Percentiles rank a stretch among this genome's conserved stretches.
Conservation (phyloP, 2,797 vertebrate genomes). For the Micrastur ruficollis region DNA sequence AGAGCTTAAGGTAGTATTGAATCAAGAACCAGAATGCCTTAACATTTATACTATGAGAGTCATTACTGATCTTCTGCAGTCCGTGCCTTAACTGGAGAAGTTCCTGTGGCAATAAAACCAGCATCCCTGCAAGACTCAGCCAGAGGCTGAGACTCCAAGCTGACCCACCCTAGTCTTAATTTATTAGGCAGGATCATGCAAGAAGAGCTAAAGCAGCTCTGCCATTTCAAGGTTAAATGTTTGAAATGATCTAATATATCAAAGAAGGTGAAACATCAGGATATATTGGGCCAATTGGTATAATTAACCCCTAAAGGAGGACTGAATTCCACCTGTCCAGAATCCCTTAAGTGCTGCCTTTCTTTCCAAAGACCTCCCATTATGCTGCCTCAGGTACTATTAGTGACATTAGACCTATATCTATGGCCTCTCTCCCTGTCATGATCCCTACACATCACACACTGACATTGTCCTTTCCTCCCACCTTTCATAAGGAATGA, state of each 20-base stretch:
- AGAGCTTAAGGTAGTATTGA: not conserved
- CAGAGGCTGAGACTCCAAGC: not conserved
- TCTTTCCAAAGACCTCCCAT: not conserved
- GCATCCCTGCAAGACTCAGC: not conserved
- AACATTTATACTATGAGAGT: not conserved
- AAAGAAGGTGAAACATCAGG: conserved; percentile 2
- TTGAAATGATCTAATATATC: conserved; percentile 6
- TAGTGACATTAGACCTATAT: conserved; percentile 33
- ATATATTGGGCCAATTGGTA: not conserved
- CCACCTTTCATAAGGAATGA: conserved; percentile 19
- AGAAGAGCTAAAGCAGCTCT: not conserved
- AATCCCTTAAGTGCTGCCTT: not conserved
- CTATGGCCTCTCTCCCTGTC: not conserved
- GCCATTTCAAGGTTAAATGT: conserved; percentile 29
- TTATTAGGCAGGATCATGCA: not conserved
- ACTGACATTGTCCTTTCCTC: conserved; percentile 34
- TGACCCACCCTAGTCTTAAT: not conserved
- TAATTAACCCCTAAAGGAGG: conserved; percentile 27
- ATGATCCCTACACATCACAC: not conserved
- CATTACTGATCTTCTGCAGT: not conserved
- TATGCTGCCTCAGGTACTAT: conserved; percentile 22
- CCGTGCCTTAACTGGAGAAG: not conserved
- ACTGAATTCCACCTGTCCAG: not conserved
- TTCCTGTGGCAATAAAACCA: not conserved
- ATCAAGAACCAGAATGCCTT: not conserved